phyloP scores from a whole-genome alignment of 1,140 invertebrate genomes.

The Drosophila fuyamai region DNA sequence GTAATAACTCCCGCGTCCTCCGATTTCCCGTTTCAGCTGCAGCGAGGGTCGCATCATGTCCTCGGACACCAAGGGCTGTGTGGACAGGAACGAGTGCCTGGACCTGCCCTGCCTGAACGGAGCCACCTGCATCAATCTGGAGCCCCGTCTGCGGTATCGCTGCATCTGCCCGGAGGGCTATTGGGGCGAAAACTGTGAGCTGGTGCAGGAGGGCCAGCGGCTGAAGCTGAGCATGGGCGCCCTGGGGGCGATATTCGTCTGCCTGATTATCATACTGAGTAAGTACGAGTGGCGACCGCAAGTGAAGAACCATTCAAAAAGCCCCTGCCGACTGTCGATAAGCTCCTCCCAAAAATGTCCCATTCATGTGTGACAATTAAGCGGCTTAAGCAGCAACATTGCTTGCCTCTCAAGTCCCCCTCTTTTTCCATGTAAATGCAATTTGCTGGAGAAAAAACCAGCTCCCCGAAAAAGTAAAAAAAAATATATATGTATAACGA shows the following conservation, averaged over 20 bases:
- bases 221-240: constrained; percentile 88
- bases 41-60: constrained; percentile 87
- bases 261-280: constrained; percentile 88
- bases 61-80: constrained; percentile 87
- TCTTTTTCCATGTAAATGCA: constrained; percentile 70
- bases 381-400: constrained; percentile 67
- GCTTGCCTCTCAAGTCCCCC: constrained; percentile 6
- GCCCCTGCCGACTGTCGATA: constrained; percentile 14
- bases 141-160: constrained; percentile 86
- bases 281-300: constrained; percentile 75
- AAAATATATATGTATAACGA: constrained; percentile 17
- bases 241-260: constrained; percentile 87
- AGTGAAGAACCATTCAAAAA: neutral
- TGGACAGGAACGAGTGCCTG: constrained; percentile 88
- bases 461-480: constrained; percentile 13
- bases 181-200: constrained; percentile 88
- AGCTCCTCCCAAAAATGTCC: constrained; percentile 46
- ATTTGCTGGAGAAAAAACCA: constrained; percentile 58
- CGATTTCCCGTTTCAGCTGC: constrained; percentile 84
- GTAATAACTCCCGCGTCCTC: constrained; percentile 12
- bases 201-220: constrained; percentile 87
- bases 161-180: constrained; percentile 88
- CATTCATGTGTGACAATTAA: constrained; percentile 73
- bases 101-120: constrained; percentile 88
- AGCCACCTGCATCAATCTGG: constrained; percentile 87